Evolutionary conservation across 2,888 invertebrate species (phyloP), one percentile per base, ranked within the genome.

Genomic region (Leucophenga montana): DNA sequence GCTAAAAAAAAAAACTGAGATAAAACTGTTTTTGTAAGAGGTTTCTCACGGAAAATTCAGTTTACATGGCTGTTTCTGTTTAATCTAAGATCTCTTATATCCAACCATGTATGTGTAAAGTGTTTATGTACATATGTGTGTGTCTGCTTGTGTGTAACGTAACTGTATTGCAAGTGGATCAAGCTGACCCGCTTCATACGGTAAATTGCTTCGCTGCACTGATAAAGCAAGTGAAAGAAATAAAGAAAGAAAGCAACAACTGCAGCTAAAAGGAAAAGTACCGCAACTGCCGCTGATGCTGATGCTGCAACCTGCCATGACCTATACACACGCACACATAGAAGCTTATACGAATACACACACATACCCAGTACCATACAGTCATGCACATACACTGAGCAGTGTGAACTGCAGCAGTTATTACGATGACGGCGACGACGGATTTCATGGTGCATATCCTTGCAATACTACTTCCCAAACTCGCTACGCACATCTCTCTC

Each of bases 181-280:
- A 78, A 82, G 75, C 77, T 82, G 81, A 81, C 81, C 81, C 83
- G 83, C 74, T 81, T 81, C 81, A 79, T 79, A 82, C 78, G 83
- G 79, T 79, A 81, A 82, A 79, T 81, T 82, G 81, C 83, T 77
- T 78, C 77, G 78, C 64, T 82, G 81, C 81, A 78, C 79, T 77
- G 71, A 76, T 74, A 78, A 76, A 80, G 75, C 69, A 73, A 72
- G 69, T 48, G 22, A 46, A 64, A 22, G 27, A n/a, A 48, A 33
- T 22, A 64, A 27, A 27, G 4, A 56, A 5, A 20, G 18, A 67
- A 46, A 46, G 22, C 44, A 66, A 57, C 67, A 9, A 67, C 31
- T 59, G 44, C n/a, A 50, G 50, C 50, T n/a, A 18, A 50, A 50
- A 50, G 13, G 6, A 22, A 31, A 57, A 57, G 46, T 14, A 64